Evolutionary conservation across 2,888 invertebrate genomes (phyloP).

Genomic region (Elysia crispata): DNA sequence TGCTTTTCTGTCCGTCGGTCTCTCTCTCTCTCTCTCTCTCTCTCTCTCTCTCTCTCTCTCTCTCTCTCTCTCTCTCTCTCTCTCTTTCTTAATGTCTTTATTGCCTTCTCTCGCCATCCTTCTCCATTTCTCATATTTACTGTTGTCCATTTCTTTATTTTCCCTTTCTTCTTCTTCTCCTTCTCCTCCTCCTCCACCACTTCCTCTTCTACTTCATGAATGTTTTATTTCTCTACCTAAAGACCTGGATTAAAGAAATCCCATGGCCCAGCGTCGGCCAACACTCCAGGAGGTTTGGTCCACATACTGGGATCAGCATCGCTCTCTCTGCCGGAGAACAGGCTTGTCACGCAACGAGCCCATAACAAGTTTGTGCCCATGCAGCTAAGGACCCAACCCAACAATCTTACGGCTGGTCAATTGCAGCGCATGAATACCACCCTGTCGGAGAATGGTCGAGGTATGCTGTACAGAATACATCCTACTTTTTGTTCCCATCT

Average conservation of each 20-base stretch:
- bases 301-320: conserved; percentile 25
- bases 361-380: conserved; percentile 73
- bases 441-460: conserved; percentile 54
- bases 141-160: too few species aligned
- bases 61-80: background rate
- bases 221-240: background rate
- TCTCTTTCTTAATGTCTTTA: background rate
- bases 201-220: background rate
- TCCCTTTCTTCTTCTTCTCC: too few species aligned
- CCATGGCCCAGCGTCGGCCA: background rate
- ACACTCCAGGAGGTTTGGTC: background rate
- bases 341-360: conserved; percentile 29
- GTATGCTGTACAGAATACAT: conserved; percentile 39
- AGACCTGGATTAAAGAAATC: conserved; percentile 42
- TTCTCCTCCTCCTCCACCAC: too few species aligned
- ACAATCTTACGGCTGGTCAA: conserved; percentile 66
- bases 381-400: conserved; percentile 74
- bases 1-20: background rate
- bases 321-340: background rate
- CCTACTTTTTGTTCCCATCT: too few species aligned
- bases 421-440: conserved; percentile 68
- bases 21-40: background rate
- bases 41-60: background rate
- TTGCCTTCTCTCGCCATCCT: background rate
- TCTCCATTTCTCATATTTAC: too few species aligned